Evolutionary conservation across 1,140 invertebrate species (phyloP).

Genomic region (Saccostrea glomerata): DNA sequence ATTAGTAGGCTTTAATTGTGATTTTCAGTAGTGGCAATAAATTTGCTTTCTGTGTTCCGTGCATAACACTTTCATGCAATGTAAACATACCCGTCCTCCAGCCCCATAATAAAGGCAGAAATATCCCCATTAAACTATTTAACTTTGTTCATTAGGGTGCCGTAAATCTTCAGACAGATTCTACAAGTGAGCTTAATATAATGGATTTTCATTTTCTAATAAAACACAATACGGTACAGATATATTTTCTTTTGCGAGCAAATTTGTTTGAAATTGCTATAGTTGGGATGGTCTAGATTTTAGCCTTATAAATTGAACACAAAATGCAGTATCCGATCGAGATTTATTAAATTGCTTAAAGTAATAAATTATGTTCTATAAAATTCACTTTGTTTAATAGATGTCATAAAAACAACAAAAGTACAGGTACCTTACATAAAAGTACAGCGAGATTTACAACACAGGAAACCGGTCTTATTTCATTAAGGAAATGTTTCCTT

Average conservation of each 20-base stretch:
- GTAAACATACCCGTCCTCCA: constrained; percentile 4
- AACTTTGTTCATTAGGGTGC: not conserved
- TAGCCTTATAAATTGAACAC: not conserved
- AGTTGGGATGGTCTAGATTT: not conserved
- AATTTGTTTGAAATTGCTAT: not conserved
- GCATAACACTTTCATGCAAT: not conserved
- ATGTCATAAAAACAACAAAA: not conserved
- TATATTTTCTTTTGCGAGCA: not conserved
- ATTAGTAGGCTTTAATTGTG: constrained; percentile 7
- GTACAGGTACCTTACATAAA: not conserved
- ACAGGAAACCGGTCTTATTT: not conserved
- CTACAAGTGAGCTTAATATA: not conserved
- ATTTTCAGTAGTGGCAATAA: constrained; percentile 3
- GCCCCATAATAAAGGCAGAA: constrained; percentile 21
- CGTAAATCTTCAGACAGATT: constrained; percentile 8
- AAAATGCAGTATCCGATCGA: not conserved
- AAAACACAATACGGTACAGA: not conserved
- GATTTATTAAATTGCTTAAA: not conserved
- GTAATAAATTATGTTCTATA: not conserved
- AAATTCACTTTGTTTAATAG: not conserved
- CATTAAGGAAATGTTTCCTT: not conserved
- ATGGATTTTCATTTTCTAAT: not conserved
- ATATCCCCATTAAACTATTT: constrained; percentile 26
- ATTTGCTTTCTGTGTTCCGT: constrained; percentile 1
- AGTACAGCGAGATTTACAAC: constrained; percentile 6